Evolutionary conservation across 2,888 invertebrate genomes (phyloP), one percentile per base, ranked within the genome.

Genomic region (Nephrocerus scutellatus): DNA sequence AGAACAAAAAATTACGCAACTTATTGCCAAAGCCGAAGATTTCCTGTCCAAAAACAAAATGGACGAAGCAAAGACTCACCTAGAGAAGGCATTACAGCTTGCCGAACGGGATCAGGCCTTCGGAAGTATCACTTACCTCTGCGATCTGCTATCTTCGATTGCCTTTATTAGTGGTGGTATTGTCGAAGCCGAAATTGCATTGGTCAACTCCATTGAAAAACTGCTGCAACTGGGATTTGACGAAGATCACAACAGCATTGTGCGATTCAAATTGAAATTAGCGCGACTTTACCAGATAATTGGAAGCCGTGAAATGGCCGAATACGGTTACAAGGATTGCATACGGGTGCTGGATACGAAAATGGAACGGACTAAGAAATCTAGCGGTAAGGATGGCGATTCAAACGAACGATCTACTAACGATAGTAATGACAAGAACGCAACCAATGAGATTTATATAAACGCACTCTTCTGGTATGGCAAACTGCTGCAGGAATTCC

Each of bases 401-500:
- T n/a, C n/a, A n/a, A n/a, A n/a, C n/a, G n/a, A n/a, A n/a, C n/a
- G n/a, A n/a, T n/a, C n/a, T n/a, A n/a, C n/a, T n/a, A n/a, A n/a
- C n/a, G n/a, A n/a, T n/a, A n/a, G n/a, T n/a, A n/a, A n/a, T n/a
- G n/a, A n/a, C n/a, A n/a, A n/a, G n/a, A n/a, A n/a, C n/a, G n/a
- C n/a, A n/a, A 68, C 70, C 0, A 67, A 68, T 13, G 52, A 64
- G 47, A 53, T 71, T 4, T 71, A 70, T 44, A 55, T 71, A 1
- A 70, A 69, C 44, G 57, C 63, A 6, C 50, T 71, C 9, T 72
- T 70, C 45, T 72, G 71, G 70, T 72, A 71, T 44, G 71, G 68
- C 1, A 59, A 69, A 5, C 69, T 71, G 41, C 62, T 70, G 49
- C 57, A 62, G 12, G 56, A 59, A 26, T 60, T 59, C 26, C 39